Conservation (phyloP, 2,888 invertebrate species). For the Lepidonotus clava region DNA sequence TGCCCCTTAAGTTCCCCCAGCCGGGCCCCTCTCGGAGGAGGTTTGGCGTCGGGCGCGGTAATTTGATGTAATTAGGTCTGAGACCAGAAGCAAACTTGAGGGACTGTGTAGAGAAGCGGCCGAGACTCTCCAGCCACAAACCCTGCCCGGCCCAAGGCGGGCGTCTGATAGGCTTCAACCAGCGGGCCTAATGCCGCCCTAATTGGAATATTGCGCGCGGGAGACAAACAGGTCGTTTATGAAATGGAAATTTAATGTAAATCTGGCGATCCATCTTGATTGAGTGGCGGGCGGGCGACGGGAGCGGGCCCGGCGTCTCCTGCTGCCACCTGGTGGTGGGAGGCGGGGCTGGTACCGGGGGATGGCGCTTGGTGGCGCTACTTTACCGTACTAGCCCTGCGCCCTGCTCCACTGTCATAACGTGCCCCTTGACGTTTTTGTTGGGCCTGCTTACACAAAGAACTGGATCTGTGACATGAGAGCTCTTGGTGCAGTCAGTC, state of each 20-base stretch:
- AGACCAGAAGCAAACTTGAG: slow-evolving; percentile 10
- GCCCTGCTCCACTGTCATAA: no score
- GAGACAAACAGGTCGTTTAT: slow-evolving; percentile 39
- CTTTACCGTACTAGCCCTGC: no score
- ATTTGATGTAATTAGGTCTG: slow-evolving; percentile 14
- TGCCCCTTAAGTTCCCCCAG: no score
- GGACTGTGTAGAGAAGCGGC: neutral
- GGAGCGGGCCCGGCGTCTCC: no score
- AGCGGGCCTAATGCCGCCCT: neutral
- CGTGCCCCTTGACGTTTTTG: no score
- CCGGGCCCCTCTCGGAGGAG: no score
- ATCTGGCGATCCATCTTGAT: slow-evolving; percentile 19
- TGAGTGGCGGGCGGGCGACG: neutral
- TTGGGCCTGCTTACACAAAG: no score
- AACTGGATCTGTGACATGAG: no score
- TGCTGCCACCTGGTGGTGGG: neutral
- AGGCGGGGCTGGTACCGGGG: neutral
- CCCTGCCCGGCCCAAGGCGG: neutral
- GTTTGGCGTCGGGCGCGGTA: neutral
- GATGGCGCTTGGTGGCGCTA: neutral
- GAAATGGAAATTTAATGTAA: slow-evolving; percentile 40
- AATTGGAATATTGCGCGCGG: slow-evolving; percentile 11
- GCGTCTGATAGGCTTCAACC: neutral
- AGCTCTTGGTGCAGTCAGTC: no score
- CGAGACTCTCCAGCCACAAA: neutral